Conservation (phyloP, 2,113 vertebrate genomes). For the Hydrochoerus hydrochaeris region DNA sequence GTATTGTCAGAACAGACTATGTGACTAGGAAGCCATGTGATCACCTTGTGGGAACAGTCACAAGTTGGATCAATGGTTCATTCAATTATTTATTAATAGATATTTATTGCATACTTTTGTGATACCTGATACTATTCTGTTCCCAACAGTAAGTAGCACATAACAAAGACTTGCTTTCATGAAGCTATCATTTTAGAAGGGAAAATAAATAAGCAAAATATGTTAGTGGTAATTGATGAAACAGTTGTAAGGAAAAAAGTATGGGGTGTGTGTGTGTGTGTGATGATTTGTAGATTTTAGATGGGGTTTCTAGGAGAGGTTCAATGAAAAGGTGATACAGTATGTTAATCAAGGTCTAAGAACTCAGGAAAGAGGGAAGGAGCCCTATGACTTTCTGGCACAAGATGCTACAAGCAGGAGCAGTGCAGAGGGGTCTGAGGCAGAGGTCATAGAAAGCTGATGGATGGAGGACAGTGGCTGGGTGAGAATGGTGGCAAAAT, state of each 20-base stretch:
- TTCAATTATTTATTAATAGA: constrained; percentile 41
- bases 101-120: neutral
- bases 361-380: neutral
- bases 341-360: neutral
- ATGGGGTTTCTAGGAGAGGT: neutral
- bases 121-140: neutral
- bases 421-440: neutral
- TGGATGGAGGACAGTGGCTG: neutral
- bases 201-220: neutral
- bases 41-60: neutral
- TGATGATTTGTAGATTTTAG: neutral
- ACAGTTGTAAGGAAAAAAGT: neutral
- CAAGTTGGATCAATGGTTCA: neutral
- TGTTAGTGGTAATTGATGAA: neutral
- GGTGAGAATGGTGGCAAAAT: neutral
- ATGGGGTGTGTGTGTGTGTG: neutral
- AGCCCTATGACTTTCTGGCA: neutral
- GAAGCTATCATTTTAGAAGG: neutral
- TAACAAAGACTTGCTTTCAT: neutral
- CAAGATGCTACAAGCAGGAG: neutral
- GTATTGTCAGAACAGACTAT: neutral
- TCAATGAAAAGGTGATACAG: neutral
- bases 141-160: neutral
- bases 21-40: neutral
- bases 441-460: neutral